These are phyloP conservation scores for Ferdinandea cuprea DNA, from an alignment of 2,888 invertebrate species.

Conservation along the genomic window DNA sequence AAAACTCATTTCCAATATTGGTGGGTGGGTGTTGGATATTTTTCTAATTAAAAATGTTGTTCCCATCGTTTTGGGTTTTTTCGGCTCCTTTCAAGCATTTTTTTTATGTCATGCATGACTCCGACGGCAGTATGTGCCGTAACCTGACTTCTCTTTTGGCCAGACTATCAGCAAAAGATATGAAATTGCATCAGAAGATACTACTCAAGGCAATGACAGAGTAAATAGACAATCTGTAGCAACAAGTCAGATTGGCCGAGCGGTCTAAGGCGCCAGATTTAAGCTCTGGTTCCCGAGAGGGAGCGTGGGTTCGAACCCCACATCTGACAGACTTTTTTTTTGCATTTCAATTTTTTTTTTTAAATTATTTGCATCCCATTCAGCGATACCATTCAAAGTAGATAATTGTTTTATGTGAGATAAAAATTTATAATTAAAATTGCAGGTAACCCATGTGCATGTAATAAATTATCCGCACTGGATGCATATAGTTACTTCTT, in stretches of 20 bases:
- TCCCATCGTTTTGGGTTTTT: background rate
- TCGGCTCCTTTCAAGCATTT: background rate
- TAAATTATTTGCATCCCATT: background rate
- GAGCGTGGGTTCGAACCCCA: constrained; percentile 94
- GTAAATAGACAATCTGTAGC: no score
- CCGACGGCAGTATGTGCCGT: no score
- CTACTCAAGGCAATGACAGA: no score
- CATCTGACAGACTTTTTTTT: constrained; percentile 85
- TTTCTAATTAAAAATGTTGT: constrained; percentile 35
- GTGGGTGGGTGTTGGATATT: background rate
- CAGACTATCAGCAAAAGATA: no score
- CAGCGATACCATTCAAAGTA: no score
- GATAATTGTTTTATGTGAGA: no score
- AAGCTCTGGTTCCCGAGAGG: constrained; percentile 92
- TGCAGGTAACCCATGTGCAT: background rate
- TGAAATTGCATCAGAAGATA: no score
- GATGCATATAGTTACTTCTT: background rate
- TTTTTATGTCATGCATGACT: no score
- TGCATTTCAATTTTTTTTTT: background rate
- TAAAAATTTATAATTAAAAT: background rate
- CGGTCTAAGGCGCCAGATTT: constrained; percentile 93
- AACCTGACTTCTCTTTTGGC: no score
- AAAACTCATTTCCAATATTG: constrained; percentile 31
- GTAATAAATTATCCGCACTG: background rate
- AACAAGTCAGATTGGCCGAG: constrained; percentile 89